These are phyloP conservation scores for Metalampra italica DNA, from an alignment of 2,888 invertebrate genomes.

Conservation along the genomic window DNA sequence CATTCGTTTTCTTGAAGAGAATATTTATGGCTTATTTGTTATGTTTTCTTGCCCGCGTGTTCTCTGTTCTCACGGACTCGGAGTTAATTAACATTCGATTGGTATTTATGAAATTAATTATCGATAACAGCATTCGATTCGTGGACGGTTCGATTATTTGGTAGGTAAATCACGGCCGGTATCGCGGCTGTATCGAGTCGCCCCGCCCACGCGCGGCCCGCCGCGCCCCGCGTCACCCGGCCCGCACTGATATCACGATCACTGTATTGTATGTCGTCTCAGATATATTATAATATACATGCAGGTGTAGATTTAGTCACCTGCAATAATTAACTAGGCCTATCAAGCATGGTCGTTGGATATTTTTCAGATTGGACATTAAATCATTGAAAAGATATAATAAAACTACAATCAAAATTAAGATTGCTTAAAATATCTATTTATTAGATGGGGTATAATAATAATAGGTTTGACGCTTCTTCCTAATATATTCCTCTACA, in stretches of 20 bases:
- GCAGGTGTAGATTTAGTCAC: no score
- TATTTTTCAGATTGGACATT: no score
- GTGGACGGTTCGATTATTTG: slow-evolving; percentile 56
- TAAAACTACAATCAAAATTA: no score
- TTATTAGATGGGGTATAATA: no score
- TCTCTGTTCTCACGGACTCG: slow-evolving; percentile 35
- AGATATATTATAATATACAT: slow-evolving; percentile 22
- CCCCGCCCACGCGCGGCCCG: slow-evolving; percentile 50
- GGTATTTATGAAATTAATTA: slow-evolving; percentile 60
- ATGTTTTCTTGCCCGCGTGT: no score
- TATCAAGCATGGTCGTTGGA: no score
- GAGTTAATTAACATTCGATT: slow-evolving; percentile 59
- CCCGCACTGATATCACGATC: slow-evolving; percentile 43
- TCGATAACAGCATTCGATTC: slow-evolving; percentile 57
- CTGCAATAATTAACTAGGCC: no score
- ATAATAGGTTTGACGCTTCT: no score
- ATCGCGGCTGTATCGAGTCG: slow-evolving; percentile 41
- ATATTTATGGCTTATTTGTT: no score
- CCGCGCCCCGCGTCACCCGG: slow-evolving; percentile 52
- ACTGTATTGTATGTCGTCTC: slow-evolving; percentile 23
- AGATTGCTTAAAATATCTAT: no score
- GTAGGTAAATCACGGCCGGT: slow-evolving; percentile 64
- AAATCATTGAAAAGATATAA: no score
- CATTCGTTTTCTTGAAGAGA: neutral
- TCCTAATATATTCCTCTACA: no score